These are phyloP conservation scores for Cettia cetti DNA, from an alignment of 2,113 vertebrate genomes.

Conservation along the genomic window DNA sequence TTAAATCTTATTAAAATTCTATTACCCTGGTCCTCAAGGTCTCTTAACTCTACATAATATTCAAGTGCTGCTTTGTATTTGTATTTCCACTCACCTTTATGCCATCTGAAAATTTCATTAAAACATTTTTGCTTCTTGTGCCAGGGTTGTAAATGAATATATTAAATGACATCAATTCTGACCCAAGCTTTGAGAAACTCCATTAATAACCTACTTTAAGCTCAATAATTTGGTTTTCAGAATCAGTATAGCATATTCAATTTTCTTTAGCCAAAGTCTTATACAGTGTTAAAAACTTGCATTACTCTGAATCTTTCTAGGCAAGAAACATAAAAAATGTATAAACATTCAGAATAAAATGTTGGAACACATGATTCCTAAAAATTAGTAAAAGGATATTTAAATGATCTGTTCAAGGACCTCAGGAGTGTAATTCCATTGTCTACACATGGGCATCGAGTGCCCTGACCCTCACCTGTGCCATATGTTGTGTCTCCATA, in stretches of 20 bases:
- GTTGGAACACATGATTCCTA: neutral
- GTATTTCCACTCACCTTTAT: neutral
- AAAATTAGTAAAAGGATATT: neutral
- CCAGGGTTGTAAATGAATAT: neutral
- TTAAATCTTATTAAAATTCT: slow-evolving; percentile 12
- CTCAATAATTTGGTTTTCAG: neutral
- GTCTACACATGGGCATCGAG: neutral
- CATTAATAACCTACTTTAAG: neutral
- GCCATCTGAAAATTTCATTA: slow-evolving; percentile 17
- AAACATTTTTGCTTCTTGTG: neutral
- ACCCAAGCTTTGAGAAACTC: neutral
- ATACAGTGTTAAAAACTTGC: neutral
- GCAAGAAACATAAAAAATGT: neutral
- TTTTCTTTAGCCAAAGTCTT: neutral
- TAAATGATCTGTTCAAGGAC: neutral
- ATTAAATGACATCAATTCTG: neutral
- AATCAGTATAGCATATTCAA: neutral
- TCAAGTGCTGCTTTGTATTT: slow-evolving; percentile 3
- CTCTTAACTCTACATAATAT: neutral
- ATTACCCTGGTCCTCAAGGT: neutral
- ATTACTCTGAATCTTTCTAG: neutral
- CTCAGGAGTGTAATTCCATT: neutral
- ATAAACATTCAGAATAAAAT: neutral
- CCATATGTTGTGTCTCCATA: fast-evolving
- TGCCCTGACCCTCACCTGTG: neutral